A percentile compares a stretch with the other conserved stretches of the same genome.
These are phyloP conservation scores for Diorhabda elongata DNA, from an alignment of 1,140 invertebrate genomes.

Conservation along the genomic window DNA sequence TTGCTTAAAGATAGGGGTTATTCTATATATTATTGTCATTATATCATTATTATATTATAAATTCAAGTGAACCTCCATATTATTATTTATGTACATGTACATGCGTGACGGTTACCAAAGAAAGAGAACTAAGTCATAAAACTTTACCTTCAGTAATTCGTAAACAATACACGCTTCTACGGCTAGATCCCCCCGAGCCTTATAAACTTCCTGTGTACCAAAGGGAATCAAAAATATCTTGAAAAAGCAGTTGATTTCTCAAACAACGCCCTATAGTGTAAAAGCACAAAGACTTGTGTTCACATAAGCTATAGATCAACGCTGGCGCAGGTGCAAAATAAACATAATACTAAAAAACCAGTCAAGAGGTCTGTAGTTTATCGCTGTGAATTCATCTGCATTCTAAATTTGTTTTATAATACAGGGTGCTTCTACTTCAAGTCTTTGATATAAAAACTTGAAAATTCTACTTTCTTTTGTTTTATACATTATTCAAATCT, in stretches of 20 bases:
- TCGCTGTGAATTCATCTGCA: neutral
- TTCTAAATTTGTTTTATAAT: neutral
- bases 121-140: neutral
- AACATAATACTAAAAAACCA: slow-evolving; percentile 10
- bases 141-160: neutral
- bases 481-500: too few relatives aligned
- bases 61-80: too few relatives aligned
- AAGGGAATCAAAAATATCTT: slow-evolving; percentile 4
- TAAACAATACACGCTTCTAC: neutral
- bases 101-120: neutral
- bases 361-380: slow-evolving; percentile 2
- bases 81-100: too few relatives aligned
- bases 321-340: slow-evolving; percentile 12
- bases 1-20: too few relatives aligned
- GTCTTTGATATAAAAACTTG: too few relatives aligned
- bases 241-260: slow-evolving; percentile 6
- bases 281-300: neutral
- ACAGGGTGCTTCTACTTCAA: neutral
- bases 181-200: slow-evolving; percentile 1
- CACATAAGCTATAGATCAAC: neutral
- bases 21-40: too few relatives aligned
- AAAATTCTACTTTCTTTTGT: too few relatives aligned
- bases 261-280: slow-evolving; percentile 1
- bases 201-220: slow-evolving; percentile 8
- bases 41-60: too few relatives aligned